A percentile compares a stretch with the other conserved stretches of the same genome.
Evolutionary conservation across 2,797 vertebrate species (phyloP).

Genomic region (Vespertilio murinus): DNA sequence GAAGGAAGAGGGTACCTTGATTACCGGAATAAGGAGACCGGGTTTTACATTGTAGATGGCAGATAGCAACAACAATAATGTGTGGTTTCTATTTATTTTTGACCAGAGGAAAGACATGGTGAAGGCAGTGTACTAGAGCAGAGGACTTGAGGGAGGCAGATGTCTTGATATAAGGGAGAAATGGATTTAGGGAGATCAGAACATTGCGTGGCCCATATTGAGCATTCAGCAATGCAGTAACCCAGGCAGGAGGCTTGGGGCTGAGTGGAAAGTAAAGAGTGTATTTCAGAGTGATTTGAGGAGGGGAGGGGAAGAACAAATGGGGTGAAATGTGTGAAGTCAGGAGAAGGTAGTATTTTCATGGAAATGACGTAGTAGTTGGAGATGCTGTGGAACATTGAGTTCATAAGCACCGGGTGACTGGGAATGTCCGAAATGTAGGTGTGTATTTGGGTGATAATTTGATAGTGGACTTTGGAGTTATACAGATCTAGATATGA

Average conservation of each 20-base stretch:
- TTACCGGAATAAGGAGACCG: not conserved
- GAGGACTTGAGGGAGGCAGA: not conserved
- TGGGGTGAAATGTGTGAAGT: not conserved
- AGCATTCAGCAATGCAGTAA: not conserved
- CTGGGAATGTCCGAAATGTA: not conserved
- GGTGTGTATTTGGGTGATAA: not conserved
- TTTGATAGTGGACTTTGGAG: not conserved
- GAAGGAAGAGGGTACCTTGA: not conserved
- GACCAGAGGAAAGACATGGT: not conserved
- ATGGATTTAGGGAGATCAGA: not conserved
- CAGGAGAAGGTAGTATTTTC: not conserved
- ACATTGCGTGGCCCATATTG: too few relatives aligned
- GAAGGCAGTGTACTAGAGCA: not conserved
- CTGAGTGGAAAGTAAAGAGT: not conserved
- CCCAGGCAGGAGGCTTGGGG: not conserved
- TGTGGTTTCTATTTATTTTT: not conserved
- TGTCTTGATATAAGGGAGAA: not conserved
- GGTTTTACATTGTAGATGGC: constrained; percentile 4
- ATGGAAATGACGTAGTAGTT: not conserved
- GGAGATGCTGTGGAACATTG: not conserved
- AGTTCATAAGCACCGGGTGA: not conserved
- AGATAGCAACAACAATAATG: not conserved
- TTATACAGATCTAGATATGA: not conserved
- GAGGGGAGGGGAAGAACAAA: not conserved
- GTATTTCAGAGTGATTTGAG: constrained; percentile 14